phyloP scores from a whole-genome alignment of 2,113 vertebrate species.

The Sander lucioperca region DNA sequence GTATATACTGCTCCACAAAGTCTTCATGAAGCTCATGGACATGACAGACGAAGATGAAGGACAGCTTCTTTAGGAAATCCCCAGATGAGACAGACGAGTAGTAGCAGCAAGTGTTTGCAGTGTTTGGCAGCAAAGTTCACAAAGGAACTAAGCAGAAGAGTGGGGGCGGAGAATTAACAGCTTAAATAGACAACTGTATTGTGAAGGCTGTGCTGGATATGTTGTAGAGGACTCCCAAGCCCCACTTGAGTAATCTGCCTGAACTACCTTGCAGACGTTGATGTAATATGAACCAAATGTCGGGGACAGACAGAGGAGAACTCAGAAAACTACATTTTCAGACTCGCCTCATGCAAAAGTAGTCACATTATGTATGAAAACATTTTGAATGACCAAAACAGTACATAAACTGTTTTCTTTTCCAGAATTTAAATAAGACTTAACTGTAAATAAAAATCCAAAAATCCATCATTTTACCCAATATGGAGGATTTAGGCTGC shows the following conservation, averaged over 20 bases:
- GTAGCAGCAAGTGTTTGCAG: neutral
- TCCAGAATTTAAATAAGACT: neutral
- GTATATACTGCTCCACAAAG: neutral
- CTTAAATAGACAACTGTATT: neutral
- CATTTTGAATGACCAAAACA: neutral
- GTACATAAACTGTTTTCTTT: neutral
- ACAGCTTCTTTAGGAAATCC: conserved; percentile 21
- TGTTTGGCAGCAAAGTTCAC: conserved; percentile 9
- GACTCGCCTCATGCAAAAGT: neutral
- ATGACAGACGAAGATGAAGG: neutral
- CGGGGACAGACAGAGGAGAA: neutral
- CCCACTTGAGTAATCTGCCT: neutral
- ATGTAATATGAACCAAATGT: neutral
- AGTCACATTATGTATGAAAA: neutral
- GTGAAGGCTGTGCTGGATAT: neutral
- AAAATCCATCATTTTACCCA: neutral
- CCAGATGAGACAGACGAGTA: neutral
- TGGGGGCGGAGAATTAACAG: neutral
- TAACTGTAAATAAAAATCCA: neutral
- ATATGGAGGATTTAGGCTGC: neutral
- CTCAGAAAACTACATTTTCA: neutral
- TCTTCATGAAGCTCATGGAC: neutral
- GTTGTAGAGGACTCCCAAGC: neutral
- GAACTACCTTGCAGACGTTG: neutral
- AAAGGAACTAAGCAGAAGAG: neutral